Percentiles rank a stretch among this genome's conserved stretches.
Conservation (phyloP, 2,888 invertebrate species). For the Brachypterus glaber region DNA sequence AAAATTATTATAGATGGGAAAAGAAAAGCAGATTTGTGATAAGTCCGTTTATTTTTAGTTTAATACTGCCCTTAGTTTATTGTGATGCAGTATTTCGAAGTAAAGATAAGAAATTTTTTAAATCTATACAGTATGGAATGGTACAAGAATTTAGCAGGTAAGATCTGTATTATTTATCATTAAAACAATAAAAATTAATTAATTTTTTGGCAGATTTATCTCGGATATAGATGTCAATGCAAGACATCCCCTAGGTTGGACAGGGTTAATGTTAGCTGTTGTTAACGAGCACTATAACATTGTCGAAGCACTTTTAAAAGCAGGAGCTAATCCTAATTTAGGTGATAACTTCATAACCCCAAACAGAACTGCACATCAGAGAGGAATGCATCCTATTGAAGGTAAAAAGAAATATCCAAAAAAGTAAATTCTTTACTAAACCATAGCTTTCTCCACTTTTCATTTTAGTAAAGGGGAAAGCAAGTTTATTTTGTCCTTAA, state of each 20-base stretch:
- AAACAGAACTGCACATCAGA: constrained; percentile 53
- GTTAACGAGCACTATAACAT: constrained; percentile 60
- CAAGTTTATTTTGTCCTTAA: constrained; percentile 7
- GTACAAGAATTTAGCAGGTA: constrained; percentile 43
- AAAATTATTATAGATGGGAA: too few relatives aligned
- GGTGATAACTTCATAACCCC: constrained; percentile 69
- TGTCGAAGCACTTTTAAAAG: constrained; percentile 52
- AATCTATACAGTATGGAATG: constrained; percentile 45
- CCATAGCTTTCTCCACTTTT: too few relatives aligned
- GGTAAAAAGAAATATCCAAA: too few relatives aligned
- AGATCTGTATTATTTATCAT: constrained; percentile 12
- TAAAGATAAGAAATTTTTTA: constrained; percentile 43
- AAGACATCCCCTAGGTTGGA: constrained; percentile 77
- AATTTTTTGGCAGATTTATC: constrained; percentile 32
- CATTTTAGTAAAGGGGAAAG: too few relatives aligned
- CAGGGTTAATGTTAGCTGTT: constrained; percentile 73
- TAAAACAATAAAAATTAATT: constrained; percentile 2
- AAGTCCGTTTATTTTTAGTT: too few relatives aligned
- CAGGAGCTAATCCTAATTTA: constrained; percentile 71
- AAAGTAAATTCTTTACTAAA: too few relatives aligned
- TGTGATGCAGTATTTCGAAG: constrained; percentile 27
- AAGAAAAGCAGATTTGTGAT: too few relatives aligned
- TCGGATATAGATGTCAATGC: constrained; percentile 53
- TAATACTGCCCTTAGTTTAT: too few relatives aligned
- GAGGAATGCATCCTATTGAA: constrained; percentile 63